Evolutionary conservation across 2,888 invertebrate genomes (phyloP).

Genomic region (Eupeodes latifasciatus): DNA sequence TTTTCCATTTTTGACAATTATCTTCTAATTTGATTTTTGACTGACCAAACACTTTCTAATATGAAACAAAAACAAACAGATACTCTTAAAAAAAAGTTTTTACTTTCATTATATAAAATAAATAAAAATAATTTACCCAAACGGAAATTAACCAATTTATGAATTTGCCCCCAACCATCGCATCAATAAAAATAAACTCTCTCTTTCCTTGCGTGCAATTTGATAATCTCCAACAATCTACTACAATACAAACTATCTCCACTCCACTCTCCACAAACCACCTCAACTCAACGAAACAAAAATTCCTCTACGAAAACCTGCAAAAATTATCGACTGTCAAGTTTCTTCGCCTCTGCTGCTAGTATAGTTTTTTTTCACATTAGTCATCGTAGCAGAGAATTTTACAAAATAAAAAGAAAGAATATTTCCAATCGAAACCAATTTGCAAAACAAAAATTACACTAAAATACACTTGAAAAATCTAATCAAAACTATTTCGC

Average conservation of each 20-base stretch:
- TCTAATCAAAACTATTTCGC: slow-evolving; percentile 47
- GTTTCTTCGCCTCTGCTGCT: slow-evolving; percentile 68
- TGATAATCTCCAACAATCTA: slow-evolving; percentile 21
- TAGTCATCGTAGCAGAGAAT: slow-evolving; percentile 73
- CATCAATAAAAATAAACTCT: background rate
- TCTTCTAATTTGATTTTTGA: no score
- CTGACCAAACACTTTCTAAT: no score
- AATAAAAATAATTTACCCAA: no score
- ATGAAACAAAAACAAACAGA: no score
- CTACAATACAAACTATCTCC: slow-evolving; percentile 24
- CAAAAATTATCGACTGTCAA: slow-evolving; percentile 75
- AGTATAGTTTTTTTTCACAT: slow-evolving; percentile 76
- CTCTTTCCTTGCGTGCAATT: background rate
- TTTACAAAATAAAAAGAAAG: slow-evolving; percentile 68
- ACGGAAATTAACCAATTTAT: no score
- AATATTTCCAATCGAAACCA: slow-evolving; percentile 50
- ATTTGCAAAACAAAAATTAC: slow-evolving; percentile 62
- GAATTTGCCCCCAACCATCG: no score
- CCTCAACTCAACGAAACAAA: slow-evolving; percentile 59
- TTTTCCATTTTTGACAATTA: no score
- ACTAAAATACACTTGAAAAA: slow-evolving; percentile 36
- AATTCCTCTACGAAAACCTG: slow-evolving; percentile 46
- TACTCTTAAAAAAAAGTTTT: no score
- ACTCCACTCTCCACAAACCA: slow-evolving; percentile 35
- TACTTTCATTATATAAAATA: no score